Evolutionary conservation across 1,140 invertebrate species (phyloP), one percentile per base, ranked within the genome.

Genomic region (Hylaeus volcanicus): DNA sequence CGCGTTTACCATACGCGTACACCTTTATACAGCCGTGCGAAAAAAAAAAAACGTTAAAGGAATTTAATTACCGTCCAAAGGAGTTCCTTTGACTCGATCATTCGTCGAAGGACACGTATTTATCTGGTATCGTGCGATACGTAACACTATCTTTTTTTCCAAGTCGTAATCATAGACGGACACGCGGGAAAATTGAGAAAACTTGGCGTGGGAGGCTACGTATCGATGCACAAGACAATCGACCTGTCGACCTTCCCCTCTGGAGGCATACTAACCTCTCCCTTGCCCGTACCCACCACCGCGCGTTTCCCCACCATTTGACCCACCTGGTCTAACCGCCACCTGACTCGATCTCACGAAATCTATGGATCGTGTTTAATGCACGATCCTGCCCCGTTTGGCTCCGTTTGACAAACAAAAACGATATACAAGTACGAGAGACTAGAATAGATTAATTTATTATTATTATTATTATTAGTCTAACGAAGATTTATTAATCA

Each of bases 331-430:
- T 76, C 82, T 63, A 83, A 81, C 87, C 80, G 75, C 87, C 87
- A 89, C 87, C 87, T 89, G 87, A 89, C 83, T 86, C 65, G 81
- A 80, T 87, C 76, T 66, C 77, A 87, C 79, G 79, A 79, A 87
- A 87, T 86, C 68, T 58, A 75, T 81, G 75, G 71, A 74, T 84
- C 80, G 48, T 65, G 45, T 79, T 79, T 51, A 65, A 79, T 43
- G 37, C 43, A 65, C 41, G 71, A 79, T 80, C 79, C 73, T 9
- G 64, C 48, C 53, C 45, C 39, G 39, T 14, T 55, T 39, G 8
- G n/a, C 37, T 74, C 26, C 26, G 26, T 26, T 26, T 26, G 26
- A 26, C 26, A 26, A 26, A 26, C 26, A 26, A 26, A 26, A 26
- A 26, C 26, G 26, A 26, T 26, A 26, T 26, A 26, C 0, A 26